Percentiles rank a stretch among this genome's conserved stretches.
Evolutionary conservation across 2,113 vertebrate genomes (phyloP).

Genomic region (Psettodes erumei): DNA sequence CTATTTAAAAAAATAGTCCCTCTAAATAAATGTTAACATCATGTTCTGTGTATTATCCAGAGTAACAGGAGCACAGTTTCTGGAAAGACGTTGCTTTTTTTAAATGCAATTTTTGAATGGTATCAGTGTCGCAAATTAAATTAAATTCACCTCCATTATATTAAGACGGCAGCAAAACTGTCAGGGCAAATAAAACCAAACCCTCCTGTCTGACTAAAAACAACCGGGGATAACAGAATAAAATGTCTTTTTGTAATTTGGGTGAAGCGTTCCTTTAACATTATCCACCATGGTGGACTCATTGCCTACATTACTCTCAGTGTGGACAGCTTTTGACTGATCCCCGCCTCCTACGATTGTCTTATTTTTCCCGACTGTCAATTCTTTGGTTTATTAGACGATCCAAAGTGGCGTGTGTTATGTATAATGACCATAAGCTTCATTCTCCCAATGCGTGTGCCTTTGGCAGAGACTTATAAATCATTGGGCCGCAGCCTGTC

Average conservation of each 20-base stretch:
- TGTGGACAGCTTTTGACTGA: constrained; percentile 54
- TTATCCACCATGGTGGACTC: constrained; percentile 4
- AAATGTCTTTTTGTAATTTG: constrained; percentile 2
- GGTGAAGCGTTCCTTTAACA: constrained; percentile 12
- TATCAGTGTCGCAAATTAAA: neutral
- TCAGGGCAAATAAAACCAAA: neutral
- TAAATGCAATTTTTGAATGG: neutral
- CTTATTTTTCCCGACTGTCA: constrained; percentile 58
- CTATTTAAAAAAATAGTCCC: neutral
- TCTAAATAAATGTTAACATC: neutral
- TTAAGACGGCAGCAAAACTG: neutral
- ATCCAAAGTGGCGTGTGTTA: constrained; percentile 70
- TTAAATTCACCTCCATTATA: neutral
- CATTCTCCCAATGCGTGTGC: constrained; percentile 51
- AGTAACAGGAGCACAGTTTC: neutral
- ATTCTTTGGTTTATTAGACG: constrained; percentile 69
- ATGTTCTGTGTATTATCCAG: neutral
- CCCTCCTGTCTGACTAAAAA: too few relatives aligned
- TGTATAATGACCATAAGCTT: constrained; percentile 69
- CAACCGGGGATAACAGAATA: neutral
- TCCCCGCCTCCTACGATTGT: constrained; percentile 38
- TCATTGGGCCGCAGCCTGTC: constrained; percentile 81
- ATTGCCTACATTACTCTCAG: constrained; percentile 9
- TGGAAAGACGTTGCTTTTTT: neutral
- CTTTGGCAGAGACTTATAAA: constrained; percentile 79